Base-by-base conservation (phyloP, 2,113 vertebrate genomes). In the Amphiprion ocellaris region DNA sequence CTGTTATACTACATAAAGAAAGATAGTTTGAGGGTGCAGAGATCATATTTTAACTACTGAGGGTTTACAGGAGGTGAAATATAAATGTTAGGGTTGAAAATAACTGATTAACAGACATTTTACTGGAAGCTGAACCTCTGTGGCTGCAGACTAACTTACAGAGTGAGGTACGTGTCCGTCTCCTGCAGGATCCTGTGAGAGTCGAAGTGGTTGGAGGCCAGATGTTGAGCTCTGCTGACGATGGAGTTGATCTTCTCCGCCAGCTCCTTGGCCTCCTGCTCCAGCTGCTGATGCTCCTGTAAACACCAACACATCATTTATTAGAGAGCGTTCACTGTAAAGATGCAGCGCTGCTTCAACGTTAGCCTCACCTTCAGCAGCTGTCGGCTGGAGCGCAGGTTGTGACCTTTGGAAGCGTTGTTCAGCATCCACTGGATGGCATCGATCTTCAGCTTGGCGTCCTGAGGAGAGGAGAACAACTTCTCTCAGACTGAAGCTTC, bases 161-260 rank as follows among this genome's bases (percentile, higher is more conserved):
- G 94, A 70, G 88, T 87, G 19, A 96, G 94, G 69, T 95, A 96
- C 12, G 92, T 92, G 67, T 96, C 95, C 0, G 95, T 97, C 87
- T 97, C 95, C 68, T 93, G 90, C 49, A 95, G 92, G 87, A 97
- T 93, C 59, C 91, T 89, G 50, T 94, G 93, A 4, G 96, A 96
- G 82, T 96, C 90, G 64, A 96, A 97, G 82, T 97, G 96, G 56
- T 93, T 94, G 77, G 94, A 95, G 23, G 93, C 95, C n/a, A 94
- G 87, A 67, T 87, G 88, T 73, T 90, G 93, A 9, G 96, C 96
- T 15, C 92, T 92, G 59, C 91, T 91, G 21, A 96, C 83, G 21
- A 98, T 96, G 50, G 94, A 92, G 75, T 95, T 95, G 87, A 98
- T 96, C 92, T 96, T 96, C 52, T 96, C 92, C 3, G 96, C 96